phyloP scores from a whole-genome alignment of 2,888 invertebrate genomes.

The Choreutis nemorana region DNA sequence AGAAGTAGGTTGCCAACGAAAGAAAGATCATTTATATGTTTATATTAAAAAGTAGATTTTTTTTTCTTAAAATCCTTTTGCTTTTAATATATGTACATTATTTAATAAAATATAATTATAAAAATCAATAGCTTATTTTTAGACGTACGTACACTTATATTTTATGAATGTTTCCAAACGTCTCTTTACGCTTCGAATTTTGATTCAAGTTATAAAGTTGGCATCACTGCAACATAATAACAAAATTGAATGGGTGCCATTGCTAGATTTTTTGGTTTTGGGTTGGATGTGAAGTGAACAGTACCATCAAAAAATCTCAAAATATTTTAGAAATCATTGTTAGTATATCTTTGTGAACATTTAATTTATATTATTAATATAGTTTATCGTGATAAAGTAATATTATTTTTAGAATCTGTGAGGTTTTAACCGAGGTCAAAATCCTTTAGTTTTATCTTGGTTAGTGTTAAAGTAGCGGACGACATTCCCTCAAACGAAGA shows the following conservation, averaged over 20 bases:
- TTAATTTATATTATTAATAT: too few relatives aligned
- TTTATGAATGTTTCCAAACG: constrained; percentile 15
- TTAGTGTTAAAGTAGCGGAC: constrained; percentile 14
- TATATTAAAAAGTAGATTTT: too few relatives aligned
- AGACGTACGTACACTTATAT: neutral
- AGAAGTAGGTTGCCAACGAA: too few relatives aligned
- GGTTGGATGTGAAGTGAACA: constrained; percentile 26
- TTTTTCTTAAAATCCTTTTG: too few relatives aligned
- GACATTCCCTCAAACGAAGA: constrained; percentile 69
- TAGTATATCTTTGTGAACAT: too few relatives aligned
- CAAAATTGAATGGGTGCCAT: constrained; percentile 37
- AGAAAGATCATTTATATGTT: too few relatives aligned
- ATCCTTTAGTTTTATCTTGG: constrained; percentile 30
- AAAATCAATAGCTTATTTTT: too few relatives aligned
- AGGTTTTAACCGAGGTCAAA: constrained; percentile 31
- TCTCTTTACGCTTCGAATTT: too few relatives aligned
- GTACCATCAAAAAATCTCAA: constrained; percentile 37
- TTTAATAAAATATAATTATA: too few relatives aligned
- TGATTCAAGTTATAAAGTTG: too few relatives aligned
- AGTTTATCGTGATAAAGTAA: constrained; percentile 25
- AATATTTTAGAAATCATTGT: constrained; percentile 43
- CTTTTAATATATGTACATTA: too few relatives aligned
- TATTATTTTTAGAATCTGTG: constrained; percentile 40
- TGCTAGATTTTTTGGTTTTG: constrained; percentile 36
- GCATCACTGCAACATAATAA: constrained; percentile 19